phyloP scores from a whole-genome alignment of 2,113 vertebrate genomes.

The Corythornis vintsioides region DNA sequence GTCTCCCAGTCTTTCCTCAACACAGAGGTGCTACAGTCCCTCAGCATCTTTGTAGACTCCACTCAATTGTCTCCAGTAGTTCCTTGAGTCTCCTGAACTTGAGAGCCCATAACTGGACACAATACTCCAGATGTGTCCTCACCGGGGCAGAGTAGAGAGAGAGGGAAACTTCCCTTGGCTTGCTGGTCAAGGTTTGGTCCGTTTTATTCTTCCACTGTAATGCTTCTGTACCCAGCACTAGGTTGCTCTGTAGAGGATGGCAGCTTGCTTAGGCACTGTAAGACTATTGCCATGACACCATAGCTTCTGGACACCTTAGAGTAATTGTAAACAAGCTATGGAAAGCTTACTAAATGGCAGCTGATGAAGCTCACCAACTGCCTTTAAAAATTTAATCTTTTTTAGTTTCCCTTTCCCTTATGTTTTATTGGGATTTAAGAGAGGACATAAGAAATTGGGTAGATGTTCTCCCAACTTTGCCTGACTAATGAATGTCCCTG shows the following conservation, averaged over 20 bases:
- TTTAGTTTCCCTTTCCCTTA: not conserved
- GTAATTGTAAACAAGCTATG: slow-evolving; percentile 8
- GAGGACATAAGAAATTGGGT: not conserved
- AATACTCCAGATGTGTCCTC: not conserved
- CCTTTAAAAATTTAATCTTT: not conserved
- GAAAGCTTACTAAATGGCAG: not conserved
- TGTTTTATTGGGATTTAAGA: not conserved
- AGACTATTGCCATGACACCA: not conserved
- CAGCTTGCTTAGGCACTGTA: not conserved
- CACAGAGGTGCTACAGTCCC: not conserved
- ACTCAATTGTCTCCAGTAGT: not conserved
- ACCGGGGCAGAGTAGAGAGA: not conserved
- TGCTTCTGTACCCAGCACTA: not conserved
- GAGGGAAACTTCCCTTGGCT: not conserved
- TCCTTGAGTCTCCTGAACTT: not conserved
- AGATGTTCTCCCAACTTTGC: not conserved
- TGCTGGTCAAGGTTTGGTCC: not conserved
- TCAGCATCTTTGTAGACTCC: not conserved
- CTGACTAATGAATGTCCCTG: not conserved
- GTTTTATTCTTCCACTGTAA: not conserved
- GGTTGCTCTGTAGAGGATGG: not conserved
- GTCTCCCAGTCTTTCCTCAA: not conserved
- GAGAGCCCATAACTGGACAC: not conserved
- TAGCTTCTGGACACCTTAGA: not conserved
- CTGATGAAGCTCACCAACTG: not conserved